A percentile compares a stretch with the other conserved stretches of the same genome.
Conservation (phyloP, 2,797 vertebrate species). For the Crenichthys baileyi region DNA sequence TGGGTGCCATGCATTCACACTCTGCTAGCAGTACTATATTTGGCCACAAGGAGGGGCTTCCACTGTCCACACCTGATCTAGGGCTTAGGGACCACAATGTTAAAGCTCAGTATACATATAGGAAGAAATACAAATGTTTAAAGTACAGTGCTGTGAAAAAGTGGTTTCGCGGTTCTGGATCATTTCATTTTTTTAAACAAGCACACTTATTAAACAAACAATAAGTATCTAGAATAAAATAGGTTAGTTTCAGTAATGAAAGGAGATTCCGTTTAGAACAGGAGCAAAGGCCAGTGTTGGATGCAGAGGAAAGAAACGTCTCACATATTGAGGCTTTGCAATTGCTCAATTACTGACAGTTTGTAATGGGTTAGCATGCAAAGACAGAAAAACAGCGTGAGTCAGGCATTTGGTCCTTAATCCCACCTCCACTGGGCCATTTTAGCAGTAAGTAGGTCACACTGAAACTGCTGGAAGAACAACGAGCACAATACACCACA, state of each 20-base stretch:
- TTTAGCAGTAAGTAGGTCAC: slow-evolving; percentile 68
- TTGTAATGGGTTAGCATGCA: slow-evolving; percentile 2
- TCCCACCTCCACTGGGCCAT: slow-evolving; percentile 44
- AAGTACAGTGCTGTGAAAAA: too few relatives aligned
- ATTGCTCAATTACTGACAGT: not conserved
- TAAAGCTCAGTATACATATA: too few relatives aligned
- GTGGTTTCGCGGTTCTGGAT: not conserved
- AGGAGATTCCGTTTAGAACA: not conserved
- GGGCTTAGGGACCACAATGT: too few relatives aligned
- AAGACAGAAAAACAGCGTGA: slow-evolving; percentile 6
- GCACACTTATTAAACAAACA: not conserved
- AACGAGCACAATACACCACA: slow-evolving; percentile 42
- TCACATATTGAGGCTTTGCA: not conserved
- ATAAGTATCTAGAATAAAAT: not conserved
- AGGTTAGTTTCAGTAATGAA: not conserved
- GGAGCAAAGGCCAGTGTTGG: not conserved
- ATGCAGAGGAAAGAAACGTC: not conserved
- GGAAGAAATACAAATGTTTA: too few relatives aligned
- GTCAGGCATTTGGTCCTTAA: slow-evolving; percentile 30
- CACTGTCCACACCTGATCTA: too few relatives aligned
- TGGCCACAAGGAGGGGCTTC: too few relatives aligned
- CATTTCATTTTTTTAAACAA: not conserved
- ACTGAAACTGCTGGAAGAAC: slow-evolving; percentile 46
- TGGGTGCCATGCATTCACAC: too few relatives aligned
- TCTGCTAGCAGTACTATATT: too few relatives aligned